Evolutionary conservation across 2,113 vertebrate species (phyloP).

Genomic region (Piliocolobus tephrosceles): DNA sequence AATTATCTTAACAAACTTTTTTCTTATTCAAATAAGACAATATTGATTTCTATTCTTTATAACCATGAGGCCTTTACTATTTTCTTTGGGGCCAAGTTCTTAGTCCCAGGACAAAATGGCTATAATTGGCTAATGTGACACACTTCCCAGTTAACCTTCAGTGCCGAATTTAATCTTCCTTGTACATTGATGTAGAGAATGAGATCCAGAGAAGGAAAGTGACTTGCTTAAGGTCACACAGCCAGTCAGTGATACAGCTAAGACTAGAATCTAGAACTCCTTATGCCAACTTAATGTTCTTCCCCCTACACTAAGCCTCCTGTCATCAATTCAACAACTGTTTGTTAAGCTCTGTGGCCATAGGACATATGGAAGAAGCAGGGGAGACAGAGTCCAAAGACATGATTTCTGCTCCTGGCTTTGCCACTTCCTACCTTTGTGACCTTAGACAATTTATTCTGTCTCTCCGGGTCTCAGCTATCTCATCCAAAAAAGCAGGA

Average conservation of each 20-base stretch:
- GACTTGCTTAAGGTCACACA: neutral
- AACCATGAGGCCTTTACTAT: neutral
- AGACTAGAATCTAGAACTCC: neutral
- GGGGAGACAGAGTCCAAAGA: neutral
- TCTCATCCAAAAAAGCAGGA: neutral
- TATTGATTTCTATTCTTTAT: neutral
- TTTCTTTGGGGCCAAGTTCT: neutral
- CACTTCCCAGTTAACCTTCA: neutral
- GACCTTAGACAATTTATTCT: neutral
- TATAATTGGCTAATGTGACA: neutral
- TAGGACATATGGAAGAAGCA: neutral
- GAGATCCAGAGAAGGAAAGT: neutral
- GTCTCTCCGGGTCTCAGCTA: neutral
- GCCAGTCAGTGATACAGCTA: neutral
- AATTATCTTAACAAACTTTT: conserved; percentile 6
- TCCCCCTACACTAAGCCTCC: neutral
- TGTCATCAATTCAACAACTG: neutral
- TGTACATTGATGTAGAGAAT: neutral
- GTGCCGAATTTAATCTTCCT: neutral
- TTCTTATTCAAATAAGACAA: conserved; percentile 22
- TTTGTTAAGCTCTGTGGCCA: neutral
- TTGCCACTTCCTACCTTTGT: neutral
- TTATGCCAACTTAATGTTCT: neutral
- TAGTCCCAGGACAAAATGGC: neutral
- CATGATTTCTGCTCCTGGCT: neutral